Base-by-base conservation (phyloP, 2,797 vertebrate genomes). In the Premnoplex brunnescens region DNA sequence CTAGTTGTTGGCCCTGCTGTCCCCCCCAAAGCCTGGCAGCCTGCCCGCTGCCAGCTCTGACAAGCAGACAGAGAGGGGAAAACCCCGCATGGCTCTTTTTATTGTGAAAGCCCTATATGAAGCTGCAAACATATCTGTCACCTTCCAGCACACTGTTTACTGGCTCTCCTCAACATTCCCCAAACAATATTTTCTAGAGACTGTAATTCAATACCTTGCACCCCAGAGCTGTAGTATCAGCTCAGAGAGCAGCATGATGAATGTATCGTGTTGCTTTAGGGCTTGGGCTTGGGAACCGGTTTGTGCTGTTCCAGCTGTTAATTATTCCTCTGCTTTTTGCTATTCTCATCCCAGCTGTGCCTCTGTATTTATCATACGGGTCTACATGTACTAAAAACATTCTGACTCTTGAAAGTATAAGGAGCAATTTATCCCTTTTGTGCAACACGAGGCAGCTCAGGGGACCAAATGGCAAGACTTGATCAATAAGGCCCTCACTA, bases 111-210 rank as follows among this genome's bases (percentile, higher is more conserved):
- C 64, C 43, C 80, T 46, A 34, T 63, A 82, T 72, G 88, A 95
- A 95, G 92, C 93, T 87, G 81, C 92, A 95, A 91, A 91, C 84
- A 2, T 83, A 91, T 91, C 91, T 88, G 88, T 96, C 96, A 94
- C 95, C 88, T 85, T 89, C 85, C 85, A 88, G 76, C 87, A 76
- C 66, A 24, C 9, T 95, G 92, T 90, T 96, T 92, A 96, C 91
- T 75, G 91, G 94, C 77, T 90, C 83, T 94, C 89, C 74, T 94
- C 91, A 76, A 43, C 73, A 81, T 30, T 92, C 96, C 93, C 91
- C 77, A 74, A 91, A 86, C 95, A 88, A 87, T 88, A 83, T 96
- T 96, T 96, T 76, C 91, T 76, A 63, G 92, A 73, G 49, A 90
- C 82, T 94, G 77, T 88, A 90, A 93, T 95, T 94, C 95, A 96